Base-by-base conservation (phyloP, 2,113 vertebrate genomes). In the Polyodon spathula region DNA sequence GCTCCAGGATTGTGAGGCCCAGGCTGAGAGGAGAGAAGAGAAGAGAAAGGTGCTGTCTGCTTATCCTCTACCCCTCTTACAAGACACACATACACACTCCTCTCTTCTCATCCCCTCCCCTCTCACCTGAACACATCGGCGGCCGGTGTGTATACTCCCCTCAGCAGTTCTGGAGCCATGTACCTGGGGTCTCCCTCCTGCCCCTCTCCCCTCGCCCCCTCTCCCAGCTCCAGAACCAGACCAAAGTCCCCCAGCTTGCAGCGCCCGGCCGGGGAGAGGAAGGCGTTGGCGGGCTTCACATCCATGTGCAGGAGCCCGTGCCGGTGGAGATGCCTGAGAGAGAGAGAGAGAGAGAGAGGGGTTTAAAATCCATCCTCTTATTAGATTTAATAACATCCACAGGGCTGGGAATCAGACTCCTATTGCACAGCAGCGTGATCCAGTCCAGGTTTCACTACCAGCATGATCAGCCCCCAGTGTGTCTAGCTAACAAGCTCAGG, bases 231-330 rank as follows among this genome's bases (percentile, higher is more conserved):
- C 37, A 92, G 63, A 73, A 93, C 75, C 61, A 94, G 78, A 15
- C 92, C 93, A 5, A 94, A 95, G 81, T 95, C 93, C 0, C 88
- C 90, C 55, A 95, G 78, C 63, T 94, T 95, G 63, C 92, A 92
- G 42, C 84, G 82, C 4, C 88, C 89, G 5, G 84, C 85, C 44
- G 70, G 70, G 0, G 88, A 89, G 54, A 95, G 75, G 66, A 95
- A 93, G 40, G 93, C 84, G 40, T 95, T 95, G 60, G 93, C 90
- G 0, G 93, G 91, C 71, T 95, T 95, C 55, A 95, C 74, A 66
- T 95, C 93, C 54, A 95, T 76, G 63, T 95, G 93, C 15, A 86
- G 83, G 53, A 92, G 87, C 42, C 87, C 86, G 9, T 67, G 78
- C 54, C 81, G 58, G 5, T 94, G 93, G 51, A 95, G 72, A 74